Percentiles rank a stretch among this genome's conserved stretches.
Evolutionary conservation across 2,888 invertebrate species (phyloP).

Genomic region (Nemotelus pantherinus): DNA sequence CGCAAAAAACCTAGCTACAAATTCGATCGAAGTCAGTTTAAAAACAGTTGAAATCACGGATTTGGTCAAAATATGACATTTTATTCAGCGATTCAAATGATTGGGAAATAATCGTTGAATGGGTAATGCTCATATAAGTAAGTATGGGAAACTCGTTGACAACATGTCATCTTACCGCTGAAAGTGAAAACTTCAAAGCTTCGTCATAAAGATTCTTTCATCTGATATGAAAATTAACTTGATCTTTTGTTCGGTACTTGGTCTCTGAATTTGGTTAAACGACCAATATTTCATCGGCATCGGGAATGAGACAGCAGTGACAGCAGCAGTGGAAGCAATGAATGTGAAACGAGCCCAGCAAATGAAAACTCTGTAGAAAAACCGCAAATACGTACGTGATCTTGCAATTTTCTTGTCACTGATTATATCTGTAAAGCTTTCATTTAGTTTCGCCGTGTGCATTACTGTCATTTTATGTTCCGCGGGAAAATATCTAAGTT

Average conservation of each 20-base stretch:
- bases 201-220: not conserved
- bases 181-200: not conserved
- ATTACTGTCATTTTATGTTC: not conserved
- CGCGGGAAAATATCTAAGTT: not conserved
- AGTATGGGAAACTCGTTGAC: not conserved
- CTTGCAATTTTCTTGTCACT: conserved; percentile 10
- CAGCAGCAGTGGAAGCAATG: no score
- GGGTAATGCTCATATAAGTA: not conserved
- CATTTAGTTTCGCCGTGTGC: not conserved
- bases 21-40: no score
- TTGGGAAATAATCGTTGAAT: not conserved
- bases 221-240: not conserved
- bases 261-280: not conserved
- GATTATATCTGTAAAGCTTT: not conserved
- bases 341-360: not conserved
- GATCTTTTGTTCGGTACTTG: not conserved
- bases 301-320: no score
- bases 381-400: conserved; percentile 7
- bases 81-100: not conserved
- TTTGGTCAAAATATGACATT: conserved; percentile 7
- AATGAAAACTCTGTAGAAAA: not conserved
- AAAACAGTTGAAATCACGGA: not conserved
- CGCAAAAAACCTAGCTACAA: not conserved
- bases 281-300: not conserved
- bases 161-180: not conserved